Evolutionary conservation across 2,797 vertebrate species (phyloP).

Genomic region (Sebastes trivittatus): DNA sequence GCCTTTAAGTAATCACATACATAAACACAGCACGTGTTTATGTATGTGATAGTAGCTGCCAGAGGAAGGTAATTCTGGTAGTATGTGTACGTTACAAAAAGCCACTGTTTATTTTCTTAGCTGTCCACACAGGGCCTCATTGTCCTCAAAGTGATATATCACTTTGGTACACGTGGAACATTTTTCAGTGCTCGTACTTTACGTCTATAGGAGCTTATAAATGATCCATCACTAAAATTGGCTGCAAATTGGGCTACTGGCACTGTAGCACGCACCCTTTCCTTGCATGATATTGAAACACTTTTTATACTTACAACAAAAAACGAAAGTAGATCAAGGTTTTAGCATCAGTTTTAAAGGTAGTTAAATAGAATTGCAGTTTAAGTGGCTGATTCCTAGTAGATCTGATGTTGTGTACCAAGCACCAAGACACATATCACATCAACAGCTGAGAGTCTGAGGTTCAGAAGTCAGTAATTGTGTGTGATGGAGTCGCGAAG

Average conservation of each 20-base stretch:
- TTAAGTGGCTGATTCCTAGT: not conserved
- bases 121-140: constrained; percentile 30
- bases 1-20: constrained; percentile 29
- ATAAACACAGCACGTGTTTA: constrained; percentile 28
- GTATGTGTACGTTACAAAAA: constrained; percentile 28
- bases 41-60: constrained; percentile 14
- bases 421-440: not conserved
- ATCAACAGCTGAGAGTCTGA: constrained; percentile 11
- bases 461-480: constrained; percentile 1
- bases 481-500: constrained; percentile 10
- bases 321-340: not conserved
- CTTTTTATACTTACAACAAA: not conserved
- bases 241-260: constrained; percentile 2
- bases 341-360: not conserved
- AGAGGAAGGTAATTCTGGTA: constrained; percentile 26
- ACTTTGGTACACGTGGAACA: constrained; percentile 17
- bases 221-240: not conserved
- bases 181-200: constrained; percentile 13
- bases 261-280: not conserved
- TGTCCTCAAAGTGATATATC: constrained; percentile 37
- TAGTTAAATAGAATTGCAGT: not conserved
- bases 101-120: constrained; percentile 47
- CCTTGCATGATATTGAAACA: not conserved
- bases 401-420: not conserved
- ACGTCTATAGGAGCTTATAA: not conserved